Base-by-base conservation (phyloP, 2,113 vertebrate genomes). In the Salminus brasiliensis region DNA sequence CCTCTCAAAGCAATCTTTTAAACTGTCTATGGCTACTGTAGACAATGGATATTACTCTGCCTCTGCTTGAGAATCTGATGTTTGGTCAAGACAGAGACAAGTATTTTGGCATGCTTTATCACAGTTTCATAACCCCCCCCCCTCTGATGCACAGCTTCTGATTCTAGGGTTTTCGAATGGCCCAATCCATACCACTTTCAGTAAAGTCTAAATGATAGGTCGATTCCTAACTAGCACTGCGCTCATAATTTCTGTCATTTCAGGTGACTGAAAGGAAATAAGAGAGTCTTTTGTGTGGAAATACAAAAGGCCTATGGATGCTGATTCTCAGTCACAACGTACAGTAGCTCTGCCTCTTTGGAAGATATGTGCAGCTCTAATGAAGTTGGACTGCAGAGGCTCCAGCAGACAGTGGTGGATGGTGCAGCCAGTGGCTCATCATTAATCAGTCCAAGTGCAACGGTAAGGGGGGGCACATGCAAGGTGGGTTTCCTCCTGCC, bases 401-500 rank as follows among this genome's bases (percentile, higher is more conserved):
- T 83, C 67, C 65, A 63, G 62, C 32, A 29, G 81, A 63, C 76
- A 53, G 80, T 29, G 36, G 55, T 72, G 72, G 39, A 71, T 63
- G 67, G 62, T 83, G 45, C 67, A 75, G 57, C 23, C 67, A 45
- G 49, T 60, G 41, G 59, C 55, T 81, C 45, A 27, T 78, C 79
- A 84, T 81, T 72, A 81, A 75, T 84, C 83, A 75, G 71, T n/a
- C 79, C 25, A 32, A 81, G 70, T 52, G 71, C 59, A 62, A 41
- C n/a, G 67, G 73, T 74, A 69, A 72, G 45, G 55, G 41, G 47
- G 53, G 30, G 71, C 66, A 78, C 67, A 70, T 3, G 29, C 41
- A 39, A 76, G 73, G 70, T 16, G 21, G 41, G 59, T 72, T 53
- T 65, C 66, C 16, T 65, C 62, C 53, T 62, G 79, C 23, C 72